Evolutionary conservation across 2,113 vertebrate species (phyloP).

Genomic region (Sarotherodon lohbergeri): DNA sequence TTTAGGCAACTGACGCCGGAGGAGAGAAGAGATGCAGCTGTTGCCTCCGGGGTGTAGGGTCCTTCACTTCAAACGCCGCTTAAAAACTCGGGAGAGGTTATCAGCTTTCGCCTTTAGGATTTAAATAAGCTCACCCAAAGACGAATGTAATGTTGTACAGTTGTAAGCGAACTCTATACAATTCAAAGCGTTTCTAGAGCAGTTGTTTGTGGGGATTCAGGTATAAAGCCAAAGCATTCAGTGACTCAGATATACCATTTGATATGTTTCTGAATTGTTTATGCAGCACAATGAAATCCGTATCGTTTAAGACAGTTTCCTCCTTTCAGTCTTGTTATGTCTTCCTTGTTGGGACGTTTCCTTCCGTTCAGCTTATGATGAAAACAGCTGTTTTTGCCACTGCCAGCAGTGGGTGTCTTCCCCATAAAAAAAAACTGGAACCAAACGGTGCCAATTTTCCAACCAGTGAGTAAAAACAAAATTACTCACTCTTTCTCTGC

Average conservation of each 20-base stretch:
- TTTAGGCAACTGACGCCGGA: neutral
- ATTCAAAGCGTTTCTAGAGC: neutral
- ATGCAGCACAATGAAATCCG: neutral
- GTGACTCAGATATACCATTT: neutral
- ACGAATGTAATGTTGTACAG: neutral
- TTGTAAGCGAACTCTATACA: neutral
- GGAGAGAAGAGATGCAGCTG: conserved; percentile 42
- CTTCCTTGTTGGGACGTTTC: conserved; percentile 36
- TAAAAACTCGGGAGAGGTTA: conserved; percentile 10
- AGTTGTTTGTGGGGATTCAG: neutral
- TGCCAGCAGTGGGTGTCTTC: conserved; percentile 14
- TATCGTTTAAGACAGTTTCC: neutral
- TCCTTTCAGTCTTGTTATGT: neutral
- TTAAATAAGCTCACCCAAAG: conserved; percentile 11
- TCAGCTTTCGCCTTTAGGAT: conserved; percentile 14
- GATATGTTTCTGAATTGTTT: neutral
- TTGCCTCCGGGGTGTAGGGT: neutral
- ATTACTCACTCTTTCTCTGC: neutral
- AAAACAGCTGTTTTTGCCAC: conserved; percentile 45
- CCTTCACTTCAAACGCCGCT: conserved; percentile 11
- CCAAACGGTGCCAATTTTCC: conserved; percentile 22
- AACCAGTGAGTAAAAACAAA: conserved; percentile 15
- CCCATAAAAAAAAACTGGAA: conserved; percentile 10
- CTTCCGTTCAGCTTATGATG: conserved; percentile 30
- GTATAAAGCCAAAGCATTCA: neutral